Base-by-base conservation (phyloP, 2,113 vertebrate species). In the Callaeas wilsoni region DNA sequence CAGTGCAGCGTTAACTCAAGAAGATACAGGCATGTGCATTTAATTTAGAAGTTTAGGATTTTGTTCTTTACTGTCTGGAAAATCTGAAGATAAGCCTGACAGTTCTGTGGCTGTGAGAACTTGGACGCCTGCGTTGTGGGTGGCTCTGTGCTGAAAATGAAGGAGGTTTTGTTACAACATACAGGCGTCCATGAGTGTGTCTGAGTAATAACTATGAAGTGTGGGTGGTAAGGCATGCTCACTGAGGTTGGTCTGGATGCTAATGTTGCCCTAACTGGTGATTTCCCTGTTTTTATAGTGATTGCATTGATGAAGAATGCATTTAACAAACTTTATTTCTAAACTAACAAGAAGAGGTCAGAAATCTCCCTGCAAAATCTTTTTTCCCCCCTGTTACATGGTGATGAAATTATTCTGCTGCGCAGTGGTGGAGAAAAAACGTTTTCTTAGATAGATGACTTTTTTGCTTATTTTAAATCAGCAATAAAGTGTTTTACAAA, bases 261-360 rank as follows among this genome's bases (percentile, higher is more conserved):
- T 90, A 77, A 59, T 47, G 4, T 62, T 94, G 50, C 73, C 81
- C 60, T 84, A 50, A 67, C 73, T 73, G 63, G 69, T 70, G 63
- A 77, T 94, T 95, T 92, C 70, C 57, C 44, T 92, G 70, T 70
- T 96, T 96, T 95, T 89, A 50, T 47, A 94, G 75, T 77, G 80
- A 85, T 77, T 95, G 29, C 56, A 68, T 41, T 88, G 83, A 96
- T 84, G 96, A 97, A 60, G 98, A 98, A 93, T 98, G 96, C 18
- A 83, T 86, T 91, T 95, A 69, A 47, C 39, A 70, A 94, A 64
- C 56, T 78, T 79, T 63, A 52, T 84, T 94, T 69, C 68, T 77
- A 57, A 89, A 56, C 44, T 62, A 73, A 42, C n/a, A 42, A 70
- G 56, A 92, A 56, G 2, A 80, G 32, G 46, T 84, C 39, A 59